A percentile compares a stretch with the other conserved stretches of the same genome.
Conservation (phyloP, 2,888 invertebrate species). For the Xestia xanthographa region DNA sequence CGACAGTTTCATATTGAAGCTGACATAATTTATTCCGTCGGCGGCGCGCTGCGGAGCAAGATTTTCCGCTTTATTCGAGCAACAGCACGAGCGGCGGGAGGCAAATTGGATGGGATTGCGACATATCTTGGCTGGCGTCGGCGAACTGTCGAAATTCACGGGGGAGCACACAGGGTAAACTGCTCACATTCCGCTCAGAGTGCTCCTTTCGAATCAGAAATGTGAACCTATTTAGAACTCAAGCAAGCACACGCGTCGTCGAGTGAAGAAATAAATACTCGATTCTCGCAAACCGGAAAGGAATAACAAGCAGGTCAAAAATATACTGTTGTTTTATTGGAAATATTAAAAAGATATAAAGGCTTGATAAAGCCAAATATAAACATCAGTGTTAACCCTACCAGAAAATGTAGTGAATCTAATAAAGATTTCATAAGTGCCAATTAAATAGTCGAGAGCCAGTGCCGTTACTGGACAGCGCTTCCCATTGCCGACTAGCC, state of each 20-base stretch:
- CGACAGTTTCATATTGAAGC: slow-evolving; percentile 78
- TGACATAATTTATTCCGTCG: slow-evolving; percentile 85
- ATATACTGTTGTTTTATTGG: slow-evolving; percentile 42
- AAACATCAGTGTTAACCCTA: slow-evolving; percentile 4
- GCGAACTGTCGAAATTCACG: slow-evolving; percentile 85
- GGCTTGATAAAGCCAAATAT: not conserved
- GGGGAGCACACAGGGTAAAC: slow-evolving; percentile 83
- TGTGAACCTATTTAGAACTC: slow-evolving; percentile 80
- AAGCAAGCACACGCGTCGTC: slow-evolving; percentile 66
- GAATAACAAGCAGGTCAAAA: slow-evolving; percentile 47
- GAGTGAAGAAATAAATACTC: slow-evolving; percentile 64
- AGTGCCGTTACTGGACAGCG: slow-evolving; percentile 58
- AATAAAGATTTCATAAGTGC: slow-evolving; percentile 75
- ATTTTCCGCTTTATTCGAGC: slow-evolving; percentile 88
- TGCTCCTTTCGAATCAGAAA: slow-evolving; percentile 79
- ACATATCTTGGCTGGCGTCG: slow-evolving; percentile 86
- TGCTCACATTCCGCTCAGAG: slow-evolving; percentile 82
- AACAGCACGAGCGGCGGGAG: slow-evolving; percentile 84
- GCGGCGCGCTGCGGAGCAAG: slow-evolving; percentile 77
- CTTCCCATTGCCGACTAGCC: slow-evolving; percentile 66
- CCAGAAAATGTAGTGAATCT: slow-evolving; percentile 59
- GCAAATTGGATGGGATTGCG: slow-evolving; percentile 89
- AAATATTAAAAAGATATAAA: slow-evolving; percentile 17
- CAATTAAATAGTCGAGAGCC: slow-evolving; percentile 73
- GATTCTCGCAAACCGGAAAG: slow-evolving; percentile 51